These are phyloP conservation scores for Garrulus glandarius DNA, from an alignment of 2,797 vertebrate genomes.

Conservation along the genomic window DNA sequence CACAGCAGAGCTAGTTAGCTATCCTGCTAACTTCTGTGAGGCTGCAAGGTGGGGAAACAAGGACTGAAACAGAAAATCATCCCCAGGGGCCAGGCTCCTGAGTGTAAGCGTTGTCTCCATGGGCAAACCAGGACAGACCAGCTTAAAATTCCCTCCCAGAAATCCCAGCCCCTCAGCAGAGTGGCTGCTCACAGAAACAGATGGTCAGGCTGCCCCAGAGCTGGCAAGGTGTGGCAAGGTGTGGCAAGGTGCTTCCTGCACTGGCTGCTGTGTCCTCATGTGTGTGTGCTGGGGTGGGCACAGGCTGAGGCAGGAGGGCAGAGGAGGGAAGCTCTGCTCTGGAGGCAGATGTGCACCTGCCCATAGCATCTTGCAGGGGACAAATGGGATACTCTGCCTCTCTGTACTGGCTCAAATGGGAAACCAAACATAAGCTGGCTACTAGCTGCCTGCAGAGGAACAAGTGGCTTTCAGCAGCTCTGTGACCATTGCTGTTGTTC, in stretches of 20 bases:
- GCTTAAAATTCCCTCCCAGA: neutral
- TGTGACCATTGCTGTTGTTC: rapidly evolving
- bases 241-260: neutral
- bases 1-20: neutral
- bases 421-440: neutral
- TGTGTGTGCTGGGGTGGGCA: neutral
- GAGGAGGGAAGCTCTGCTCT: neutral
- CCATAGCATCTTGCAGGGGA: neutral
- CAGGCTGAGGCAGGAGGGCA: neutral
- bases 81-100: neutral
- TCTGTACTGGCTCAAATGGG: neutral
- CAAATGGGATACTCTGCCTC: neutral
- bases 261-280: rapidly evolving
- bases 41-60: neutral
- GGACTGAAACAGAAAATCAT: neutral
- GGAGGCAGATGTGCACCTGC: neutral
- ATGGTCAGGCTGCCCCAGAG: neutral
- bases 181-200: neutral
- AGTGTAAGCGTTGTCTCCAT: neutral
- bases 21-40: neutral
- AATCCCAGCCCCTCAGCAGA: neutral
- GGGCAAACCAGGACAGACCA: neutral
- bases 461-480: neutral
- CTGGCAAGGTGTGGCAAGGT: neutral
- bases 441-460: neutral